These are phyloP conservation scores for Zelleria hepariella DNA, from an alignment of 2,888 invertebrate species.

Conservation along the genomic window DNA sequence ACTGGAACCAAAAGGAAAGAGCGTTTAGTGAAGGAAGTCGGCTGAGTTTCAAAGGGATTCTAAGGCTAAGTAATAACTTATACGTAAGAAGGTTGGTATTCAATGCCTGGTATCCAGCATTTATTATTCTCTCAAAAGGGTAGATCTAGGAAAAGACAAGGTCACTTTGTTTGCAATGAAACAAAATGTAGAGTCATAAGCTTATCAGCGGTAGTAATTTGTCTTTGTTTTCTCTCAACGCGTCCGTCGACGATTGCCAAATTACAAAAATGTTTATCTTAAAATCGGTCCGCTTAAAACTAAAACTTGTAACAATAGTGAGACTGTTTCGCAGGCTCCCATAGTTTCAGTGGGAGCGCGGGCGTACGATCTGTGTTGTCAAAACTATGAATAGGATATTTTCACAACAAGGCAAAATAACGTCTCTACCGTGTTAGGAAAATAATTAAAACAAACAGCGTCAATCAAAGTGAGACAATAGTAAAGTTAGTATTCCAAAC, in stretches of 20 bases:
- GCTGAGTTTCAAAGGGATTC: neutral
- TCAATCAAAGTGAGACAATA: neutral
- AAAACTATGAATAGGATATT: constrained; percentile 1
- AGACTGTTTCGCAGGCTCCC: neutral
- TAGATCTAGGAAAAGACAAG: too few species aligned
- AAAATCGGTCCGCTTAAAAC: neutral
- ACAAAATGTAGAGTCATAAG: too few species aligned
- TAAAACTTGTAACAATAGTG: constrained; percentile 4
- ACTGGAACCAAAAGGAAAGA: constrained; percentile 31
- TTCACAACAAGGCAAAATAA: neutral
- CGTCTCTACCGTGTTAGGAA: neutral
- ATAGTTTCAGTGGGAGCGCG: neutral
- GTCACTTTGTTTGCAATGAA: too few species aligned
- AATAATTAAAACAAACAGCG: neutral
- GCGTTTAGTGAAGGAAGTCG: neutral
- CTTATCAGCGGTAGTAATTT: neutral
- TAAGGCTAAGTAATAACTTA: too few species aligned
- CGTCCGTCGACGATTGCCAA: neutral
- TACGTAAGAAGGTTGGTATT: too few species aligned
- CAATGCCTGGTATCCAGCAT: too few species aligned
- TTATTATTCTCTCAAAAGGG: too few species aligned
- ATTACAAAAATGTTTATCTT: neutral
- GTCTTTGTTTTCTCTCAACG: neutral
- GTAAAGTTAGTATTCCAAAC: neutral
- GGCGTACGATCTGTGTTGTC: neutral